A percentile compares a stretch with the other conserved stretches of the same genome.
Evolutionary conservation across 2,113 vertebrate species (phyloP).

Genomic region (Coreoperca whiteheadi): DNA sequence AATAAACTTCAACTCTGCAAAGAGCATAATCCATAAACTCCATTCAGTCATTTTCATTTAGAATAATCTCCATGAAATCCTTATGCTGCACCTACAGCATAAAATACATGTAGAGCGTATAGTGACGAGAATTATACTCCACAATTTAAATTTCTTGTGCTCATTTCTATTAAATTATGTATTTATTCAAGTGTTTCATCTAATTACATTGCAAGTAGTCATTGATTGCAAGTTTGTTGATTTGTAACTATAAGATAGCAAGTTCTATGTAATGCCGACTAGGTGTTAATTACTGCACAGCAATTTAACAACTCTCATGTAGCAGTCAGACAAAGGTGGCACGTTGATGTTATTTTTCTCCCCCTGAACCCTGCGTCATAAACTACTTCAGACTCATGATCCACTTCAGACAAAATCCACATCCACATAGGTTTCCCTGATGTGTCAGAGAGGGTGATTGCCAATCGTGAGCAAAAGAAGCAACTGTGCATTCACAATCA

Average conservation of each 20-base stretch:
- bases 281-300: neutral
- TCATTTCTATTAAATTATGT: neutral
- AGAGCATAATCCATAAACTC: neutral
- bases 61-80: neutral
- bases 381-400: neutral
- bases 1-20: neutral
- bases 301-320: neutral
- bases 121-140: neutral
- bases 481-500: neutral
- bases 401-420: neutral
- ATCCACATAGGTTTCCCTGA: neutral
- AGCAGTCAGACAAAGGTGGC: neutral
- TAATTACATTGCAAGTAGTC: conserved; percentile 14
- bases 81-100: neutral
- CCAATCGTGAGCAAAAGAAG: conserved; percentile 6
- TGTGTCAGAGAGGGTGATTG: neutral
- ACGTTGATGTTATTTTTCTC: neutral
- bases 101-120: neutral
- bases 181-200: neutral
- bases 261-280: neutral
- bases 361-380: neutral
- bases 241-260: neutral
- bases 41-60: neutral
- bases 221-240: neutral
- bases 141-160: neutral